phyloP scores from a whole-genome alignment of 2,797 vertebrate genomes.

The Chrosomus eos region DNA sequence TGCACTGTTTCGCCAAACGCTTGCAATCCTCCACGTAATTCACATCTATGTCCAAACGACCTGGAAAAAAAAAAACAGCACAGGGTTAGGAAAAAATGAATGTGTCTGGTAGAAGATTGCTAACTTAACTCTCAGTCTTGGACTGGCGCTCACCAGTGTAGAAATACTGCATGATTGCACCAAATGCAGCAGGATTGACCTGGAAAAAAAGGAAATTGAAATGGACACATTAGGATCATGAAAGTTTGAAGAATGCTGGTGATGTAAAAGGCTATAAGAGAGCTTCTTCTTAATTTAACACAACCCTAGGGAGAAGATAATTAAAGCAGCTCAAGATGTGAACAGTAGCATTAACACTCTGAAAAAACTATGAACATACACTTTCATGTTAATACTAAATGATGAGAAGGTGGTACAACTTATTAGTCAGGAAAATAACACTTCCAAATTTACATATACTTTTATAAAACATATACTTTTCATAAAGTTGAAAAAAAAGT shows the following conservation, averaged over 20 bases:
- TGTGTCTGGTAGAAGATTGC: background rate
- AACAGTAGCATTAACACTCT: background rate
- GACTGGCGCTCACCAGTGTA: slow-evolving; percentile 86
- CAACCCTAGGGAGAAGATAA: background rate
- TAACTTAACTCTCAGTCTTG: background rate
- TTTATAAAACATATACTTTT: background rate
- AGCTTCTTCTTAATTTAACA: slow-evolving; percentile 17
- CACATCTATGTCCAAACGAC: slow-evolving; percentile 89
- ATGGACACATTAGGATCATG: background rate
- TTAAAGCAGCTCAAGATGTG: background rate
- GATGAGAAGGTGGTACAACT: background rate
- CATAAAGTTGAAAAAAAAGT: too few relatives aligned
- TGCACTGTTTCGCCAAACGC: slow-evolving; percentile 94
- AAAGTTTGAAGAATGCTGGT: background rate
- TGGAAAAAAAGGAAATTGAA: slow-evolving; percentile 59
- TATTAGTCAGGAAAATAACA: background rate
- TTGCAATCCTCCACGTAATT: slow-evolving; percentile 91
- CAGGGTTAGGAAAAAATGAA: background rate
- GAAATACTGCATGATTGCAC: slow-evolving; percentile 90
- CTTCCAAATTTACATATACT: too few relatives aligned
- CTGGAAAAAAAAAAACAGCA: slow-evolving; percentile 66
- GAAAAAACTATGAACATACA: background rate
- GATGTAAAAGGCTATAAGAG: background rate
- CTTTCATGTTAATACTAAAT: background rate
- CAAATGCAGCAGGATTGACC: slow-evolving; percentile 95